These are phyloP conservation scores for Nannoperca australis DNA, from an alignment of 2,797 vertebrate species.

Conservation along the genomic window DNA sequence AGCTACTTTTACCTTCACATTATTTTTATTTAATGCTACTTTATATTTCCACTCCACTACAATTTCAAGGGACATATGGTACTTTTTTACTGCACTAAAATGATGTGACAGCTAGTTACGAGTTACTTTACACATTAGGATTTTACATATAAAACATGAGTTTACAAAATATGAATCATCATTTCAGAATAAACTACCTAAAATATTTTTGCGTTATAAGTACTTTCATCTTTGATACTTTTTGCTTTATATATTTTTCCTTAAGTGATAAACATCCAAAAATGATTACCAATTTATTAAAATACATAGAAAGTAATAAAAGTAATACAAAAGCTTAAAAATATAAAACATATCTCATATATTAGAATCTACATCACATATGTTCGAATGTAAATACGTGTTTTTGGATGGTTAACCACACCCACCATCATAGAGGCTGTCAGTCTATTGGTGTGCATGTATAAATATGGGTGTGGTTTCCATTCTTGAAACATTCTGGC, in stretches of 20 bases:
- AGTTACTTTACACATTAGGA: neutral
- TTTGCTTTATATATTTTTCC: neutral
- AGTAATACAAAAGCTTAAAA: too few species aligned
- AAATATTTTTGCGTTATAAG: neutral
- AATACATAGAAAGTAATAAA: too few species aligned
- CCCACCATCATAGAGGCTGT: too few species aligned
- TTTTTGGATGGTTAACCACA: too few species aligned
- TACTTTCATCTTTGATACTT: neutral
- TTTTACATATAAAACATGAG: neutral
- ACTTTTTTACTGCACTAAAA: neutral
- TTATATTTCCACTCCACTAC: neutral
- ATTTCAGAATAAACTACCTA: neutral
- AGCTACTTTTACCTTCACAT: neutral
- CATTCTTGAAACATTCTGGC: too few species aligned
- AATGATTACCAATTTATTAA: too few species aligned
- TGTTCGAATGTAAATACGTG: too few species aligned
- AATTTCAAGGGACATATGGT: neutral
- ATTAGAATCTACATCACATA: too few species aligned
- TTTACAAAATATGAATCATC: neutral
- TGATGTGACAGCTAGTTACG: neutral
- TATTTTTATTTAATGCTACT: neutral
- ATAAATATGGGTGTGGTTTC: too few species aligned
- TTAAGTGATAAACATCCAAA: too few species aligned
- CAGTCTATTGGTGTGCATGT: too few species aligned
- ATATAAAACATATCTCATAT: too few species aligned